Evolutionary conservation across 1,140 invertebrate genomes (phyloP).

Genomic region (Pollicipes pollicipes): DNA sequence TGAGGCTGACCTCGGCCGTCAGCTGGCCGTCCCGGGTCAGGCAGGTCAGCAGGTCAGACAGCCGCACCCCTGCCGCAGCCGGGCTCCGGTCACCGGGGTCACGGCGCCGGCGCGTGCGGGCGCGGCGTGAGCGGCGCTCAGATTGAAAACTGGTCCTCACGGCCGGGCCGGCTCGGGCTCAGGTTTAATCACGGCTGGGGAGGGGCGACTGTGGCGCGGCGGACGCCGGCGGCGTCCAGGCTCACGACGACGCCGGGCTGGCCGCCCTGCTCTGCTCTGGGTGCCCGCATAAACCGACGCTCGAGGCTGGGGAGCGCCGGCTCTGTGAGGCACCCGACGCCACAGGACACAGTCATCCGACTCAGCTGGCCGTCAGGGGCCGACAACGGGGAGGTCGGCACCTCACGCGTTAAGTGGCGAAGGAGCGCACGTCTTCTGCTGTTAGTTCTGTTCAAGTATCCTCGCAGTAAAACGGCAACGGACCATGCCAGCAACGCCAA

Average conservation of each 20-base stretch:
- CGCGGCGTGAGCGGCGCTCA: neutral
- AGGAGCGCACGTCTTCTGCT: too few species aligned
- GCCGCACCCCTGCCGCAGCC: neutral
- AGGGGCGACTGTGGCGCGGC: neutral
- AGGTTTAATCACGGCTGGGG: neutral
- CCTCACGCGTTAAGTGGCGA: too few species aligned
- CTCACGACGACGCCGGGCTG: neutral
- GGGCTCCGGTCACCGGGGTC: too few species aligned
- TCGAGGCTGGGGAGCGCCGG: neutral
- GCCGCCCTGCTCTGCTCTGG: neutral
- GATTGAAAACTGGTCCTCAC: neutral
- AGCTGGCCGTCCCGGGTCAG: conserved; percentile 14
- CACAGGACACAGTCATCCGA: too few species aligned
- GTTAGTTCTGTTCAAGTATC: too few species aligned
- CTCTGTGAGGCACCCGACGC: neutral
- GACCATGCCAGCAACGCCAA: too few species aligned
- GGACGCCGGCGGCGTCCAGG: too few species aligned
- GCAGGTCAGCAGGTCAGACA: conserved; percentile 17
- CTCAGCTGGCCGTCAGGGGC: too few species aligned
- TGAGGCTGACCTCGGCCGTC: conserved; percentile 10
- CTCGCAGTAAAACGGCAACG: too few species aligned
- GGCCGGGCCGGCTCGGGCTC: neutral
- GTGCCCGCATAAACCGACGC: neutral
- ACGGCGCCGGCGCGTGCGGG: too few species aligned
- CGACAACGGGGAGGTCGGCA: too few species aligned